phyloP scores from a whole-genome alignment of 2,113 vertebrate species.

The Sterrhoptilus dennistouni region DNA sequence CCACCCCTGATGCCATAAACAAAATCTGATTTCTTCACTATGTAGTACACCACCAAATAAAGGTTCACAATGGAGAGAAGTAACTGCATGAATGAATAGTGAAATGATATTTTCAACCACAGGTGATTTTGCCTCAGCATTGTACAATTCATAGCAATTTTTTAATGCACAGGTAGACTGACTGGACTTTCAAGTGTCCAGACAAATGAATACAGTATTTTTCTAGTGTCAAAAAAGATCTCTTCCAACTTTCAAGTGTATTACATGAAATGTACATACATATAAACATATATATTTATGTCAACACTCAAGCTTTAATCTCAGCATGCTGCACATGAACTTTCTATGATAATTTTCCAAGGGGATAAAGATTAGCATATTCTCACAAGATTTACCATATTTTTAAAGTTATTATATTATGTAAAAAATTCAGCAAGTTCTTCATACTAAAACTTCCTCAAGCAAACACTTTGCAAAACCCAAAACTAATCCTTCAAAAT shows the following conservation, averaged over 20 bases:
- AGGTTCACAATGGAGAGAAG: not conserved
- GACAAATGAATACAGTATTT: not conserved
- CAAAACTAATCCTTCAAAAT: constrained; percentile 38
- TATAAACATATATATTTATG: not conserved
- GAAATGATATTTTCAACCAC: not conserved
- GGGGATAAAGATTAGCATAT: not conserved
- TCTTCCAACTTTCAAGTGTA: not conserved
- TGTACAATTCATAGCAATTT: not conserved
- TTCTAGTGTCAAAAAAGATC: not conserved
- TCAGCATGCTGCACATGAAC: not conserved
- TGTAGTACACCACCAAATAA: not conserved
- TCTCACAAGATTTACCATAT: not conserved
- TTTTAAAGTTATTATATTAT: not conserved
- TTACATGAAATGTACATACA: not conserved
- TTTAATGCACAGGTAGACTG: not conserved
- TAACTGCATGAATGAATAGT: not conserved
- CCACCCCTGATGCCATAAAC: not conserved
- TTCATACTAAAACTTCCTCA: not conserved
- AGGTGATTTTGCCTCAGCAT: not conserved
- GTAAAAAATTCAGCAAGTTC: not conserved
- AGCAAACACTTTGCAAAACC: constrained; percentile 3
- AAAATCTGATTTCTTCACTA: not conserved
- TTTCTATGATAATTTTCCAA: not conserved
- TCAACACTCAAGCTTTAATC: not conserved
- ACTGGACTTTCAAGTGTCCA: not conserved